phyloP scores from a whole-genome alignment of 2,113 vertebrate species.

The Forbesichthys agassizii region DNA sequence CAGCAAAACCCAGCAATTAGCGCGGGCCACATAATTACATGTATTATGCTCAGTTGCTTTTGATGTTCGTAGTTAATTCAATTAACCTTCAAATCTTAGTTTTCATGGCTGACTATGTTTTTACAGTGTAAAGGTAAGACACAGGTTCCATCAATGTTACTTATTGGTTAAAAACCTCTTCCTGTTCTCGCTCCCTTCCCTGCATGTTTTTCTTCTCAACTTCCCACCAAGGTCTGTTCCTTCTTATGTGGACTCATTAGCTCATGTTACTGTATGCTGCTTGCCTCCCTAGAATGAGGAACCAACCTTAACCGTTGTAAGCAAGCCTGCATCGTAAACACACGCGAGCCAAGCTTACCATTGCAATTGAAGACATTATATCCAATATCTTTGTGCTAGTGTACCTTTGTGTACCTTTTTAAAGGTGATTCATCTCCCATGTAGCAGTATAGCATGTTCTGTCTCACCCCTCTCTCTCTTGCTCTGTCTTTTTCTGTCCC shows the following conservation, averaged over 20 bases:
- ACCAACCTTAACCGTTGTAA: slow-evolving; percentile 3
- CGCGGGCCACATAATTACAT: background rate
- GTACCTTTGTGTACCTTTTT: no score
- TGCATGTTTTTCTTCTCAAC: no score
- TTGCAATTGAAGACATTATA: no score
- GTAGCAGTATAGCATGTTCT: no score
- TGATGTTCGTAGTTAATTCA: background rate
- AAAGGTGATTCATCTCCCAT: no score
- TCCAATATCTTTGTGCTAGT: no score
- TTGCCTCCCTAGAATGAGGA: background rate
- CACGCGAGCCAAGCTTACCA: background rate
- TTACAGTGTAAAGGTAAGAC: background rate
- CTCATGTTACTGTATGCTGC: background rate
- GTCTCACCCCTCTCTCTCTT: no score
- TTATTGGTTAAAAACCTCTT: background rate
- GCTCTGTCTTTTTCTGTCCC: no score
- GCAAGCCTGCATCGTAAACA: slow-evolving; percentile 22
- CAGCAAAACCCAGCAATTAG: background rate
- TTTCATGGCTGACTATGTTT: background rate
- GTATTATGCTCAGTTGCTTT: background rate
- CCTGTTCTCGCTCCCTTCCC: background rate
- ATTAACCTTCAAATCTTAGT: background rate
- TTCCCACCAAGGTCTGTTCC: no score
- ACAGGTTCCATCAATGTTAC: no score
- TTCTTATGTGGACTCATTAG: slow-evolving; percentile 8